Percentiles rank a stretch among this genome's conserved stretches.
These are phyloP conservation scores for Gambusia yucatana DNA, from an alignment of 2,797 vertebrate species.

Conservation along the genomic window DNA sequence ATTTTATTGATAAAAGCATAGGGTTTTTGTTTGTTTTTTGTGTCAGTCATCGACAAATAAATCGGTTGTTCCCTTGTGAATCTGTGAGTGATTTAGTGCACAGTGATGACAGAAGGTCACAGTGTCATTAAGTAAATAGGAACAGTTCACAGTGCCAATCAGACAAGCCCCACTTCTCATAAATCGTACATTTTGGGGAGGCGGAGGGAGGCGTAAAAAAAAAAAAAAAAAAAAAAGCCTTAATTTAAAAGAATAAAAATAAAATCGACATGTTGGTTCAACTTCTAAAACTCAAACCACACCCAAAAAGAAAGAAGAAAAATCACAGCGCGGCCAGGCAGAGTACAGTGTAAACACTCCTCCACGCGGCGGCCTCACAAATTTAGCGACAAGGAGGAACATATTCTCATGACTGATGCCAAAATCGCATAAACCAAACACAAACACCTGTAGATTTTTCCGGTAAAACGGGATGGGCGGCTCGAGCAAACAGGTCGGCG, in stretches of 20 bases:
- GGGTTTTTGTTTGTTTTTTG: too few species aligned
- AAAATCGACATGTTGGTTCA: neutral
- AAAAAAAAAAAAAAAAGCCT: neutral
- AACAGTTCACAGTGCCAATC: slow-evolving; percentile 12
- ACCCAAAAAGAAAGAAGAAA: neutral
- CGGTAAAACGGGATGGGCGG: slow-evolving; percentile 60
- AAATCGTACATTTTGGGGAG: neutral
- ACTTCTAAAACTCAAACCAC: slow-evolving; percentile 2
- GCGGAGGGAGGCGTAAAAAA: neutral
- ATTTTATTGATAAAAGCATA: neutral
- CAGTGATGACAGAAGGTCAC: slow-evolving; percentile 16
- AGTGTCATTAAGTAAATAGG: slow-evolving; percentile 13
- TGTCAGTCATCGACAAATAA: neutral
- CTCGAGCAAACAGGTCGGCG: slow-evolving; percentile 47
- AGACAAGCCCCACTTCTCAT: neutral
- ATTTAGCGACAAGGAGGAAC: slow-evolving; percentile 8
- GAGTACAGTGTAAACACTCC: slow-evolving; percentile 1
- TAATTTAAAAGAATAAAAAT: slow-evolving; percentile 1
- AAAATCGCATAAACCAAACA: slow-evolving; percentile 30
- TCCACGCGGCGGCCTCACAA: neutral
- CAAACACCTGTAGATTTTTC: slow-evolving; percentile 47
- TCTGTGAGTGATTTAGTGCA: slow-evolving; percentile 18
- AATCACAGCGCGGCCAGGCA: neutral
- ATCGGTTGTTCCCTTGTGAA: slow-evolving; percentile 7
- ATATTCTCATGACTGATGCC: slow-evolving; percentile 30